Percentiles rank a stretch among this genome's conserved stretches.
Evolutionary conservation across 2,113 vertebrate species (phyloP).

Genomic region (Centropristis striata): DNA sequence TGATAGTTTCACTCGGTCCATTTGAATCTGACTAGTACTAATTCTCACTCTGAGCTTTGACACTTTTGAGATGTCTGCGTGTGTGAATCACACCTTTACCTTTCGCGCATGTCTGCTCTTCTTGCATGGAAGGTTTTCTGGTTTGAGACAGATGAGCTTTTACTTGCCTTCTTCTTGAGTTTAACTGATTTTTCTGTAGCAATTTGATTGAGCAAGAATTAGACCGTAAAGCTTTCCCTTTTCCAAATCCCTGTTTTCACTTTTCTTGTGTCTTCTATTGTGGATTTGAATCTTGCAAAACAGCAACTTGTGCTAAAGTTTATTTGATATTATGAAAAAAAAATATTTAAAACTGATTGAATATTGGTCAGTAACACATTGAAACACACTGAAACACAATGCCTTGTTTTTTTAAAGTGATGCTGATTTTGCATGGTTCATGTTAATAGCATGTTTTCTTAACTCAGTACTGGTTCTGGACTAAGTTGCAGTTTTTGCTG

Average conservation of each 20-base stretch:
- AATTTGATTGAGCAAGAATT: conserved; percentile 67
- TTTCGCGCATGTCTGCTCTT: conserved; percentile 93
- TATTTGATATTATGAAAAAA: conserved; percentile 27
- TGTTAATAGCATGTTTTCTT: conserved; percentile 86
- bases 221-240: conserved; percentile 66
- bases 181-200: conserved; percentile 68
- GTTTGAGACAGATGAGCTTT: conserved; percentile 74
- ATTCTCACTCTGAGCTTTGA: conserved; percentile 88
- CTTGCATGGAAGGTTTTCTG: conserved; percentile 91
- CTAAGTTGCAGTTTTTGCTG: conserved; percentile 73
- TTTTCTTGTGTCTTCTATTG: conserved; percentile 67
- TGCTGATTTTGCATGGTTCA: conserved; percentile 87
- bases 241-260: conserved; percentile 65
- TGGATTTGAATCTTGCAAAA: conserved; percentile 84
- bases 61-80: conserved; percentile 71
- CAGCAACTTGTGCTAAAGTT: conserved; percentile 66
- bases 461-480: conserved; percentile 78
- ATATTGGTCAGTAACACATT: conserved; percentile 14
- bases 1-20: conserved; percentile 78
- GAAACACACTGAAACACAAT: conserved; percentile 6
- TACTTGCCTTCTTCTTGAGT: conserved; percentile 57
- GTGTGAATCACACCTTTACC: conserved; percentile 81
- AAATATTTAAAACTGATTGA: conserved; percentile 9
- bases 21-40: conserved; percentile 90
- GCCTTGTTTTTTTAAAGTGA: conserved; percentile 8